These are phyloP conservation scores for Oeneis ivallda DNA, from an alignment of 2,888 invertebrate genomes.

Conservation along the genomic window DNA sequence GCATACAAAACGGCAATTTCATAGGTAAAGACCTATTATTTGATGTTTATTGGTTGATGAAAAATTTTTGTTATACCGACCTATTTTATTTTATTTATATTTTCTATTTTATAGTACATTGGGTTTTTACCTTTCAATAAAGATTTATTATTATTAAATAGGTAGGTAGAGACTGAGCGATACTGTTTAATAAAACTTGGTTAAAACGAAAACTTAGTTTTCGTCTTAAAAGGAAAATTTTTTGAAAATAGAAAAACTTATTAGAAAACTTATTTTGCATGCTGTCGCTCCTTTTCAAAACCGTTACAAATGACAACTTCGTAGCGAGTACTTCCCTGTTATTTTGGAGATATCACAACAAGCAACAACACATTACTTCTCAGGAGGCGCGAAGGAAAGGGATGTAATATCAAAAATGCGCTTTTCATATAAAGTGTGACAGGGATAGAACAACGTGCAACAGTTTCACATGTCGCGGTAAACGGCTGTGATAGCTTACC, in stretches of 20 bases:
- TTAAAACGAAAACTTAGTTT: too few species aligned
- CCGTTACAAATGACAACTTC: constrained; percentile 82
- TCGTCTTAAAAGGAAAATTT: too few species aligned
- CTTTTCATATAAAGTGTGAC: constrained; percentile 51
- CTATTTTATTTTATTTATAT: too few species aligned
- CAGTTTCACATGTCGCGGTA: constrained; percentile 66
- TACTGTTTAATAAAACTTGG: too few species aligned
- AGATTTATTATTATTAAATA: too few species aligned
- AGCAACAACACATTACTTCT: constrained; percentile 81
- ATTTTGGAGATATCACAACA: constrained; percentile 83
- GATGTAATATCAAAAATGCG: constrained; percentile 68
- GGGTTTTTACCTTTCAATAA: too few species aligned
- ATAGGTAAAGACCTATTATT: too few species aligned
- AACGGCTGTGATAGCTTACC: constrained; percentile 48
- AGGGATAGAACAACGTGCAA: constrained; percentile 66
- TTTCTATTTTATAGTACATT: too few species aligned
- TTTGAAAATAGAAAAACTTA: constrained; percentile 9
- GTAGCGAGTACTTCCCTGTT: constrained; percentile 82
- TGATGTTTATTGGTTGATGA: too few species aligned
- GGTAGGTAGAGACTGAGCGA: too few species aligned
- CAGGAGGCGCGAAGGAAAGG: constrained; percentile 66
- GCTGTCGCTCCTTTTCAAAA: constrained; percentile 65
- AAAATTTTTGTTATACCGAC: too few species aligned
- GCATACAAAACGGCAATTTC: too few species aligned
- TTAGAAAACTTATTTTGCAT: constrained; percentile 42